A percentile compares a stretch with the other conserved stretches of the same genome.
Evolutionary conservation across 1,140 invertebrate species (phyloP).

Genomic region (Pseudachorutes palmiensis): DNA sequence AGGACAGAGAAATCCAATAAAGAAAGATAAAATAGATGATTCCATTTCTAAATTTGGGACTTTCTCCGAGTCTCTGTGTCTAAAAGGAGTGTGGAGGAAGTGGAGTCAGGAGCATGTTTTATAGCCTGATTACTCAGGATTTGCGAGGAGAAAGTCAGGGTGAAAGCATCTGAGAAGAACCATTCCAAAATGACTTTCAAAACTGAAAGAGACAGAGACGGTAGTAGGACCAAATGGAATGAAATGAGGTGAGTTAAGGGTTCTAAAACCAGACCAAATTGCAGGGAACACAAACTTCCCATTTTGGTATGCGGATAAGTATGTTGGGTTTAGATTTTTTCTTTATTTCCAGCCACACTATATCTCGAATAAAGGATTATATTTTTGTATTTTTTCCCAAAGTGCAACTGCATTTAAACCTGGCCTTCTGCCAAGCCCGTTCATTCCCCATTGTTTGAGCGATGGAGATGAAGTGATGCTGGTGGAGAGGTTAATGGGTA

Average conservation of each 20-base stretch:
- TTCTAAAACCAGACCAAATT: background rate
- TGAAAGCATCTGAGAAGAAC: background rate
- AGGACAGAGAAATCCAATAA: conserved; percentile 2
- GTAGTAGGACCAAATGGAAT: conserved; percentile 12
- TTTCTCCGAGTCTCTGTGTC: background rate
- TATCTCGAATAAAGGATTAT: too few species aligned
- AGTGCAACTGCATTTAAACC: background rate
- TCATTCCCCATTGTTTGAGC: background rate
- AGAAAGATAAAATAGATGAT: background rate
- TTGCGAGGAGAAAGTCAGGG: background rate
- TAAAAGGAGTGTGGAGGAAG: background rate
- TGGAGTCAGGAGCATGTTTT: conserved; percentile 4
- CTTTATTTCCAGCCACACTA: too few species aligned
- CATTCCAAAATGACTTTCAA: background rate
- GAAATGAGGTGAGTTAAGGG: conserved; percentile 7
- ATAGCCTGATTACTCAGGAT: conserved; percentile 7
- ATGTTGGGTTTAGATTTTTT: too few species aligned
- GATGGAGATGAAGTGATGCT: too few species aligned
- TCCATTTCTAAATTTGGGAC: conserved; percentile 2
- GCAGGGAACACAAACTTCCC: background rate
- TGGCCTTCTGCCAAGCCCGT: background rate
- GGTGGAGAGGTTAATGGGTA: background rate
- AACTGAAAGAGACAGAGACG: background rate
- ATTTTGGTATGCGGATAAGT: too few species aligned
- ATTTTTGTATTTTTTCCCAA: background rate